A percentile compares a stretch with the other conserved stretches of the same genome.
phyloP scores from a whole-genome alignment of 2,888 invertebrate species.

The Thereva nobilitata region DNA sequence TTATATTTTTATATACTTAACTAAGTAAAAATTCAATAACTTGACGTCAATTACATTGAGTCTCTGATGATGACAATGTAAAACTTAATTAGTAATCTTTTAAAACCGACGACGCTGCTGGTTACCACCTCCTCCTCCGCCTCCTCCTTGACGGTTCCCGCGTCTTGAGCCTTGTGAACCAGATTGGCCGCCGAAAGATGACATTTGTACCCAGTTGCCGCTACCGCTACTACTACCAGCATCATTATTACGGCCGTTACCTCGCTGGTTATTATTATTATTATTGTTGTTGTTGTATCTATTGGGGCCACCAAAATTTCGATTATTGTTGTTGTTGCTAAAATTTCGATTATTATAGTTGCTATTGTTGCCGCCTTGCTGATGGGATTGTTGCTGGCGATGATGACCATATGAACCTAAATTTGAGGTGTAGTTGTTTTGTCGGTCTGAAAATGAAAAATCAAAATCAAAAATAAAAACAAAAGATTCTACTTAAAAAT shows the following conservation, averaged over 20 bases:
- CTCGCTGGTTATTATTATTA: background rate
- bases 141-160: constrained; percentile 7
- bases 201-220: background rate
- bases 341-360: constrained; percentile 1
- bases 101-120: constrained; percentile 2
- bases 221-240: background rate
- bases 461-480: background rate
- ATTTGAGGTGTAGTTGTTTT: constrained; percentile 3
- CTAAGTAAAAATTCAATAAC: too few relatives aligned
- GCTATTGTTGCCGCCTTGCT: background rate
- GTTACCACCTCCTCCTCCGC: background rate
- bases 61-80: too few relatives aligned
- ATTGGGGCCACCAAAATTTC: constrained; percentile 5
- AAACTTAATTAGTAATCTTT: background rate
- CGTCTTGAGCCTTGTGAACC: constrained; percentile 5
- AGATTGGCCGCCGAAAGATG: background rate
- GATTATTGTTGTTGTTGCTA: background rate
- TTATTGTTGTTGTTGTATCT: constrained; percentile 8
- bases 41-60: too few relatives aligned
- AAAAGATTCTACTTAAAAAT: too few relatives aligned
- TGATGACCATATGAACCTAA: background rate
- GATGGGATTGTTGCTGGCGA: too few relatives aligned
- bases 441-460: constrained; percentile 10
- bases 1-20: too few relatives aligned
- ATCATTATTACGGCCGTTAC: constrained; percentile 1